Conservation (phyloP, 2,113 vertebrate genomes). For the Tragelaphus imberbis region DNA sequence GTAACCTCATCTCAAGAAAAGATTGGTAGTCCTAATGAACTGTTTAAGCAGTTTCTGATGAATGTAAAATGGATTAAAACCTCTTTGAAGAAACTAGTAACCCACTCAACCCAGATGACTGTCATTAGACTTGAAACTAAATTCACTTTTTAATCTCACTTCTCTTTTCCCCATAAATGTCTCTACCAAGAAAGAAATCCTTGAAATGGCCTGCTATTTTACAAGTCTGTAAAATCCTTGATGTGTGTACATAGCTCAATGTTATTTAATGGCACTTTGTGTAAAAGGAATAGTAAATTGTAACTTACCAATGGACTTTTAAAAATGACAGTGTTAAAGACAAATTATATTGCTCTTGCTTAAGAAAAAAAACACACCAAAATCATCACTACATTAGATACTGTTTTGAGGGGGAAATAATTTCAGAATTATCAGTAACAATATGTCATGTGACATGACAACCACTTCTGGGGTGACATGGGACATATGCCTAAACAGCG, state of each 20-base stretch:
- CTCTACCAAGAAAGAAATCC: not conserved
- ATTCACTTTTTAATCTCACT: not conserved
- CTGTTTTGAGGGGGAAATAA: not conserved
- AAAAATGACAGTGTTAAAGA: not conserved
- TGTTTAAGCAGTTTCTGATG: not conserved
- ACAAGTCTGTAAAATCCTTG: not conserved
- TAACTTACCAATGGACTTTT: not conserved
- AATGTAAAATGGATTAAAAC: not conserved
- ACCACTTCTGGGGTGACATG: not conserved
- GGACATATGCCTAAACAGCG: not conserved
- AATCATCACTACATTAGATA: not conserved
- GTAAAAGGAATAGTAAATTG: not conserved
- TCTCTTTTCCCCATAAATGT: not conserved
- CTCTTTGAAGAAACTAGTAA: not conserved
- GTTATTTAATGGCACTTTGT: not conserved
- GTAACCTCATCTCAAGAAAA: not conserved
- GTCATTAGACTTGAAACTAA: not conserved
- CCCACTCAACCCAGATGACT: not conserved
- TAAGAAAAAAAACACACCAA: slow-evolving; percentile 14
- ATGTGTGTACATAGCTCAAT: not conserved
- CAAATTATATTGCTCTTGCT: not conserved
- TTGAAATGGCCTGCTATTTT: not conserved
- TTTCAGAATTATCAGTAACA: not conserved
- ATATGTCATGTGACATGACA: not conserved
- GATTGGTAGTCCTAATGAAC: not conserved